Evolutionary conservation across 2,113 vertebrate genomes (phyloP).

Genomic region (Silurus glanis): DNA sequence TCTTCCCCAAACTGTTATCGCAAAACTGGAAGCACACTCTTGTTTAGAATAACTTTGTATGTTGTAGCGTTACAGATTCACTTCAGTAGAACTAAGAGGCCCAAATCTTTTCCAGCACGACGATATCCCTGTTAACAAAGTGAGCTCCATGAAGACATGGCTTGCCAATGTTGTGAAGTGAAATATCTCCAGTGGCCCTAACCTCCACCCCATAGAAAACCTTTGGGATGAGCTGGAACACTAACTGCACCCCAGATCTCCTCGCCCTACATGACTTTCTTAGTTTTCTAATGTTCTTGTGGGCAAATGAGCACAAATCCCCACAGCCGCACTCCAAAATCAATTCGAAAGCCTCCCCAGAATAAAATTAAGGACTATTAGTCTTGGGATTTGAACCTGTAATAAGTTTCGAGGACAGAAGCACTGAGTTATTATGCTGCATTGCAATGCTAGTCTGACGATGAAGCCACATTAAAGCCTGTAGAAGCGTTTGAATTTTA

Average conservation of each 20-base stretch:
- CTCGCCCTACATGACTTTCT: not conserved
- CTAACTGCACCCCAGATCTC: not conserved
- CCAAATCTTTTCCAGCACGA: too few relatives aligned
- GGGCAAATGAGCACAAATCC: not conserved
- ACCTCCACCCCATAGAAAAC: not conserved
- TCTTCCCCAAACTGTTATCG: too few relatives aligned
- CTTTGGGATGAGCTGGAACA: not conserved
- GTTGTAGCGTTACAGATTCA: not conserved
- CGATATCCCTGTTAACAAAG: too few relatives aligned
- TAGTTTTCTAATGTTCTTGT: not conserved
- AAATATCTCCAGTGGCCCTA: not conserved
- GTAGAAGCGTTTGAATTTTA: not conserved
- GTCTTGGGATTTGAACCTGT: not conserved
- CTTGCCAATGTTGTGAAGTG: not conserved
- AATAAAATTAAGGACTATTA: not conserved
- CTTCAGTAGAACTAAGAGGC: too few relatives aligned
- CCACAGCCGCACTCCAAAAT: not conserved
- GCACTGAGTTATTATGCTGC: not conserved
- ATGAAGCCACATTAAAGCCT: not conserved
- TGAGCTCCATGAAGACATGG: too few relatives aligned
- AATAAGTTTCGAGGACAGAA: not conserved
- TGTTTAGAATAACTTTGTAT: not conserved
- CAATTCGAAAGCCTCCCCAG: not conserved
- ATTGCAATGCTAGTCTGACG: not conserved
- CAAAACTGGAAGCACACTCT: too few relatives aligned